Conservation (phyloP, 2,888 invertebrate species). For the Schrankia costaestrigalis region DNA sequence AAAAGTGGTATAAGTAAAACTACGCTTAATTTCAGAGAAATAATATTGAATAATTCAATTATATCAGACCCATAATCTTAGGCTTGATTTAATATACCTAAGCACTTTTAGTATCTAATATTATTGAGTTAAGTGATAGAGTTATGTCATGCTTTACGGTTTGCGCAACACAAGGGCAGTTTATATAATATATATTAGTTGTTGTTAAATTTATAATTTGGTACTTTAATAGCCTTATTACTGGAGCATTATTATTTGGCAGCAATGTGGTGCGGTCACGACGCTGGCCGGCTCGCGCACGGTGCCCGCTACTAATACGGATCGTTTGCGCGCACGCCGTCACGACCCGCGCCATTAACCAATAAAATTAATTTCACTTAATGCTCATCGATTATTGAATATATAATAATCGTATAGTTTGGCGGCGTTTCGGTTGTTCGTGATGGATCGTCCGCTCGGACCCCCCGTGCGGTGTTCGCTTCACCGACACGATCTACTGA, state of each 20-base stretch:
- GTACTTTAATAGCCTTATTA: conserved; percentile 50
- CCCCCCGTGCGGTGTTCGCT: conserved; percentile 58
- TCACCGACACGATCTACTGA: conserved; percentile 58
- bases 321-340: conserved; percentile 66
- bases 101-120: too few species aligned
- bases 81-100: too few species aligned
- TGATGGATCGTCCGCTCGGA: conserved; percentile 66
- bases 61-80: too few species aligned
- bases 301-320: conserved; percentile 53
- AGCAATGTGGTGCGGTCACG: conserved; percentile 50
- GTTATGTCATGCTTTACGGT: conserved; percentile 1
- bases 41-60: too few species aligned
- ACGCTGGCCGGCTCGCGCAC: conserved; percentile 26
- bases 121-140: background rate
- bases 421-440: conserved; percentile 60
- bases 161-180: background rate
- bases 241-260: conserved; percentile 49
- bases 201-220: conserved; percentile 31
- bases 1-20: too few species aligned
- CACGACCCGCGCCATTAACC: conserved; percentile 71
- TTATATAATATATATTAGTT: background rate
- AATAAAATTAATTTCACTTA: conserved; percentile 79
- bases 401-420: conserved; percentile 72
- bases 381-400: conserved; percentile 75
- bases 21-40: too few species aligned